phyloP scores from a whole-genome alignment of 1,140 invertebrate species.

The Bombus superbus region DNA sequence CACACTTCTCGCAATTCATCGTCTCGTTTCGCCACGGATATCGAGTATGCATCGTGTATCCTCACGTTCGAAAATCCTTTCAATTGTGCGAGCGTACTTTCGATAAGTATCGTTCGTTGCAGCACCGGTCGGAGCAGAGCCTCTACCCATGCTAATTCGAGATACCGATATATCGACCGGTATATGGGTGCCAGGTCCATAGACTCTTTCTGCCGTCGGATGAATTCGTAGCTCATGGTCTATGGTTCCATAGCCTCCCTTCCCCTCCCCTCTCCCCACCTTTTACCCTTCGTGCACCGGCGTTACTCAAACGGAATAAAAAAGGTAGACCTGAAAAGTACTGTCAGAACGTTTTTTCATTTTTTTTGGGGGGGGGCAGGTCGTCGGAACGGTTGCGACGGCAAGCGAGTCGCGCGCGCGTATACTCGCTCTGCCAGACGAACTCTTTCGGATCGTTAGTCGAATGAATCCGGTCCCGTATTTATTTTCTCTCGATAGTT shows the following conservation, averaged over 20 bases:
- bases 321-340: conserved; percentile 41
- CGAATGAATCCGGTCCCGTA: conserved; percentile 71
- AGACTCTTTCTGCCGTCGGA: conserved; percentile 17
- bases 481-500: conserved; percentile 67
- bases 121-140: conserved; percentile 10
- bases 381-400: conserved; percentile 24
- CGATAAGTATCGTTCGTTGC: conserved; percentile 49
- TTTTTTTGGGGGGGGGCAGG: conserved; percentile 8
- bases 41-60: conserved; percentile 27
- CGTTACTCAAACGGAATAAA: conserved; percentile 34
- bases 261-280: not conserved
- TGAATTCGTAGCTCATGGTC: conserved; percentile 24
- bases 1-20: not conserved
- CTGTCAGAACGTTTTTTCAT: conserved; percentile 20
- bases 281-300: not conserved
- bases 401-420: conserved; percentile 27
- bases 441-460: conserved; percentile 65
- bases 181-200: not conserved
- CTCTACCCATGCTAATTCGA: conserved; percentile 49
- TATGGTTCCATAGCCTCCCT: not conserved
- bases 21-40: conserved; percentile 13
- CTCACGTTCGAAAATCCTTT: conserved; percentile 30
- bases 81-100: conserved; percentile 33
- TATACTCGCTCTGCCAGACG: conserved; percentile 19
- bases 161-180: conserved; percentile 39